Percentiles rank a stretch among this genome's conserved stretches.
Evolutionary conservation across 2,888 invertebrate species (phyloP).

Genomic region (Agrenia bidenticulata): DNA sequence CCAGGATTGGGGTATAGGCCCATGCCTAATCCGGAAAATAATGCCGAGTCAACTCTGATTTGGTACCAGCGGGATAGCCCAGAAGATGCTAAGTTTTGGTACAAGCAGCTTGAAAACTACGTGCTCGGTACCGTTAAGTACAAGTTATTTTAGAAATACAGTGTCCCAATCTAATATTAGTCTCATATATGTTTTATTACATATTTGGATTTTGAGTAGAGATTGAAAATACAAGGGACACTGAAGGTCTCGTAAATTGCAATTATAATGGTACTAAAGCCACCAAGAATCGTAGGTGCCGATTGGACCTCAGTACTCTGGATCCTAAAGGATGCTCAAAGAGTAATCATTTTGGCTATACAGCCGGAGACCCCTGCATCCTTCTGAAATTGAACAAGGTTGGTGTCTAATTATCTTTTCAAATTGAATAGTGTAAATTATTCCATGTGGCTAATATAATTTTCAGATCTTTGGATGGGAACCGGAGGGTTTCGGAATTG

Average conservation of each 20-base stretch:
- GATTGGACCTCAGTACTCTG: slow-evolving; percentile 72
- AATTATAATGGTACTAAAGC: slow-evolving; percentile 65
- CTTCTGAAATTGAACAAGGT: slow-evolving; percentile 96
- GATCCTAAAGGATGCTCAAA: slow-evolving; percentile 68
- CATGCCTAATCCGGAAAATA: slow-evolving; percentile 80
- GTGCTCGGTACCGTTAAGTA: slow-evolving; percentile 60
- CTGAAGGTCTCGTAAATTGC: slow-evolving; percentile 57
- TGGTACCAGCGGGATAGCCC: slow-evolving; percentile 82
- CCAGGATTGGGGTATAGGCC: slow-evolving; percentile 94
- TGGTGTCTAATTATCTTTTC: slow-evolving; percentile 43
- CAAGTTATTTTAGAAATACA: too few species aligned
- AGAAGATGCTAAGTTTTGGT: slow-evolving; percentile 79
- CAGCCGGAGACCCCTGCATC: slow-evolving; percentile 84
- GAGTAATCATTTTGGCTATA: slow-evolving; percentile 80
- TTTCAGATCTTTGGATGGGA: slow-evolving; percentile 83
- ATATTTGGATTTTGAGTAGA: slow-evolving; percentile 5
- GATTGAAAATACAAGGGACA: neutral
- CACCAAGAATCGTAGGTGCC: slow-evolving; percentile 68
- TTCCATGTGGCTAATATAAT: neutral
- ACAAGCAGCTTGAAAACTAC: slow-evolving; percentile 72
- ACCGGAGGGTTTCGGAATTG: slow-evolving; percentile 63
- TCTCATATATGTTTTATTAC: too few species aligned
- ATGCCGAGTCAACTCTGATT: slow-evolving; percentile 94
- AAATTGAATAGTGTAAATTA: neutral
- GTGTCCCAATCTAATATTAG: too few species aligned